Evolutionary conservation across 2,888 invertebrate genomes (phyloP), one percentile per base, ranked within the genome.

Genomic region (Unio pictorum): DNA sequence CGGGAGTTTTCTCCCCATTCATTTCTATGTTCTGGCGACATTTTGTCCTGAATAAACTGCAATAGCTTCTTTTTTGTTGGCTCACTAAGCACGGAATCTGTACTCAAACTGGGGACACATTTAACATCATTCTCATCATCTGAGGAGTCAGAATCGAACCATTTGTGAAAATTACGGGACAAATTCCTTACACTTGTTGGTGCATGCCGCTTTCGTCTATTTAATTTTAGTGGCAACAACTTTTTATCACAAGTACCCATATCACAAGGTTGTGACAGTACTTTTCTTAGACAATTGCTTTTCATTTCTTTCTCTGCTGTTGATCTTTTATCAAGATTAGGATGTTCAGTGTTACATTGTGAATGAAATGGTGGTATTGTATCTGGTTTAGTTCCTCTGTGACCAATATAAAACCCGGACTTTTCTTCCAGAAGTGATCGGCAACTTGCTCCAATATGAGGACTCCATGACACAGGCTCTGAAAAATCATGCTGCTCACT

Each of bases 121-220:
- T 55, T 18, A 23, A 55, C 55, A 20, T 62, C 63, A 26, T 26
- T 23, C 45, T 70, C 65, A 34, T 69, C 67, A n/a, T 70, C 69
- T 45, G 45, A 45, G 6, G 67, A 69, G n/a, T 75, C 75, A 3
- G 72, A 70, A 61, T 75, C 75, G 1, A 70, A 68, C 72, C 70
- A 72, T 55, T 55, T 68, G 6, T 69, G 68, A 17, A 57, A 57
- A 54, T 70, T 66, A 26, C 60, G 55, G 7, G 63, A 54, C 18
- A 70, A 70, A n/a, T 75, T 73, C 8, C 77, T 65, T 17, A 76
- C 63, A 56, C 67, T 64, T 15, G 73, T 69, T 8, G 77, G 71
- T 20, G 68, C 69, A 28, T 68, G 71, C 54, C 77, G 55, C 57
- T 77, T 77, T 45, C 77, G 65, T 57, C 69, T 72, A 57, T 76